Base-by-base conservation (phyloP, 2,888 invertebrate genomes). In the Embidobia sp. region DNA sequence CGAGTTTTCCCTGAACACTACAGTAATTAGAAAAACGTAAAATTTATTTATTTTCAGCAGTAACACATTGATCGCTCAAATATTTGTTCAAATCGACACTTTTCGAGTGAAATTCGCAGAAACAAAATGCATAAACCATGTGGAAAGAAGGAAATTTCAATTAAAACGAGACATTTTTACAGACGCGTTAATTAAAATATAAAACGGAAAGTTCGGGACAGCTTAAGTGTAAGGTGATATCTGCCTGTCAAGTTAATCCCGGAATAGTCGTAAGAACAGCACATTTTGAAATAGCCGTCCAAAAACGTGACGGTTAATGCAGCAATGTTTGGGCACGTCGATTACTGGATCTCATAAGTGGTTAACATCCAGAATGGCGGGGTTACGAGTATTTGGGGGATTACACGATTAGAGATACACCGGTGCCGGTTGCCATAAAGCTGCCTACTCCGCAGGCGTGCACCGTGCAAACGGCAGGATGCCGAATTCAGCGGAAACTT, bases 401-500 rank as follows among this genome's bases (percentile, higher is more conserved):
- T 79, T 81, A 76, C 69, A 69, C 77, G 80, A 80, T 82, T 82
- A 81, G 79, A 80, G 77, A 73, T 75, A 78, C 73, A 73, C 57
- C 64, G 57, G 66, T 64, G 72, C 67, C 49, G 70, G 59, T 67
- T 26, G 49, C 37, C 61, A 66, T 63, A 75, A 77, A 77, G 70
- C 67, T 77, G 67, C 77, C 63, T 35, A 59, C 40, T 69, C 64
- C 66, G 75, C 69, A 77, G 55, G 74, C 73, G 72, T 64, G 74
- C 55, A 69, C 40, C 61, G n/a, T 64, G 57, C 44, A 77, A 72
- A 67, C 72, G 61, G 48, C 53, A 59, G 67, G 59, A 61, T 72
- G 77, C 61, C 84, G 84, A 86, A 87, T 86, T 86, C 86, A 81
- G 82, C 75, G 82, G 83, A 83, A 87, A 87, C 85, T 87, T 85